Evolutionary conservation across 2,113 vertebrate genomes (phyloP).

Genomic region (Fulica atra): DNA sequence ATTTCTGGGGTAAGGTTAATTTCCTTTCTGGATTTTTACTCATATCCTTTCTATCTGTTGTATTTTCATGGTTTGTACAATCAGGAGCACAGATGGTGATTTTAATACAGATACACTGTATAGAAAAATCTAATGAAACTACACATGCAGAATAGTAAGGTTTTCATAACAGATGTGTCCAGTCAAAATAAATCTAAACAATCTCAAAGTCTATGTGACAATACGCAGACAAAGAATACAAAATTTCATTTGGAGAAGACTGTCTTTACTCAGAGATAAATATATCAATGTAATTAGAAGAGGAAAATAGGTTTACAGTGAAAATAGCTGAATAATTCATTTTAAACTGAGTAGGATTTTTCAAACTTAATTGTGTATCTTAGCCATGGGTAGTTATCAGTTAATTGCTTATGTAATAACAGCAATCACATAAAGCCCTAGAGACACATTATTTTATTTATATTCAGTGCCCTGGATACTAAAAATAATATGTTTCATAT

Average conservation of each 20-base stretch:
- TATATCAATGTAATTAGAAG: not conserved
- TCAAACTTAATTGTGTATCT: not conserved
- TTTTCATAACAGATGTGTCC: not conserved
- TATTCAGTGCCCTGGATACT: not conserved
- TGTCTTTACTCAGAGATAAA: not conserved
- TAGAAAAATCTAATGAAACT: slow-evolving; percentile 22
- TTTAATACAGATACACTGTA: slow-evolving; percentile 36
- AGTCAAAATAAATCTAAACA: not conserved
- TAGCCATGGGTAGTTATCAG: not conserved
- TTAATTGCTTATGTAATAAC: not conserved
- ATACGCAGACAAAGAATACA: not conserved
- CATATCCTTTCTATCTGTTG: not conserved
- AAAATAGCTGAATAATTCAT: not conserved
- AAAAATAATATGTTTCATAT: not conserved
- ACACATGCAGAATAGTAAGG: not conserved
- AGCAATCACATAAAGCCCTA: not conserved
- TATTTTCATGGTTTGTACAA: not conserved
- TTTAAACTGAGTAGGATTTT: not conserved
- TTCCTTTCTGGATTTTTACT: slow-evolving; percentile 29
- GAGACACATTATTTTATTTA: not conserved
- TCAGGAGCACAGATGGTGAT: not conserved
- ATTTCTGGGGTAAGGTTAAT: not conserved
- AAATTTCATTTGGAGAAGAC: not conserved
- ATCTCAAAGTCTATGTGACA: not conserved
- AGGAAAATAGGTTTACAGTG: not conserved